Percentiles rank a stretch among this genome's conserved stretches.
phyloP scores from a whole-genome alignment of 2,113 vertebrate species.

The Psophia crepitans region DNA sequence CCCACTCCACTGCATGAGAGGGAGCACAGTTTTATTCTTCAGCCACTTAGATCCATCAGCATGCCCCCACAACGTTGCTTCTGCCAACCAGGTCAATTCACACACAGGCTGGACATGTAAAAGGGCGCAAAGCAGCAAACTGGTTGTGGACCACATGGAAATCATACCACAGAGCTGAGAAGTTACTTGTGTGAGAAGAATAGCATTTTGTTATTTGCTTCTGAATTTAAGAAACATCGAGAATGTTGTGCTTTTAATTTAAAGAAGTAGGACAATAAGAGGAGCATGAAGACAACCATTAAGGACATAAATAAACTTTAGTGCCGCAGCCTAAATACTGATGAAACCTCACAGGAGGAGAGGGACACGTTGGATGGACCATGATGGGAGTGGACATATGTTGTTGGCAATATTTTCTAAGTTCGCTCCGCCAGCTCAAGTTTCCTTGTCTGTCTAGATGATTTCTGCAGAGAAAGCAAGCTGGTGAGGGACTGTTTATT shows the following conservation, averaged over 20 bases:
- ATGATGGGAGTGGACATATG: not conserved
- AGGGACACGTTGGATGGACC: not conserved
- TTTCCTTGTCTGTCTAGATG: not conserved
- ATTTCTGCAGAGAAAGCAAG: not conserved
- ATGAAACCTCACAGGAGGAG: not conserved
- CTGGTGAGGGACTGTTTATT: no score
- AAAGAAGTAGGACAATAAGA: not conserved
- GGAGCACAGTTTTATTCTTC: not conserved
- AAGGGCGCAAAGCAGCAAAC: not conserved
- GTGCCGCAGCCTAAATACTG: not conserved
- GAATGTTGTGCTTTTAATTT: not conserved
- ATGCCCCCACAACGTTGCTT: not conserved
- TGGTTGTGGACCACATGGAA: rapidly evolving
- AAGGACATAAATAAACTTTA: not conserved
- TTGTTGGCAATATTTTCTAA: not conserved
- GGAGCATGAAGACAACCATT: not conserved
- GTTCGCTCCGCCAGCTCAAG: not conserved
- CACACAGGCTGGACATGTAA: not conserved
- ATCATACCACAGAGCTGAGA: rapidly evolving
- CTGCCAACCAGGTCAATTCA: not conserved
- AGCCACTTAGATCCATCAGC: not conserved
- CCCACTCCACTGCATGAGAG: not conserved
- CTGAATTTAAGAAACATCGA: not conserved
- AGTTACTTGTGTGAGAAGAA: not conserved
- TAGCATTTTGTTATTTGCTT: not conserved